A percentile compares a stretch with the other conserved stretches of the same genome.
Conservation (phyloP, 2,113 vertebrate genomes). For the Ancistrus triradiatus region DNA sequence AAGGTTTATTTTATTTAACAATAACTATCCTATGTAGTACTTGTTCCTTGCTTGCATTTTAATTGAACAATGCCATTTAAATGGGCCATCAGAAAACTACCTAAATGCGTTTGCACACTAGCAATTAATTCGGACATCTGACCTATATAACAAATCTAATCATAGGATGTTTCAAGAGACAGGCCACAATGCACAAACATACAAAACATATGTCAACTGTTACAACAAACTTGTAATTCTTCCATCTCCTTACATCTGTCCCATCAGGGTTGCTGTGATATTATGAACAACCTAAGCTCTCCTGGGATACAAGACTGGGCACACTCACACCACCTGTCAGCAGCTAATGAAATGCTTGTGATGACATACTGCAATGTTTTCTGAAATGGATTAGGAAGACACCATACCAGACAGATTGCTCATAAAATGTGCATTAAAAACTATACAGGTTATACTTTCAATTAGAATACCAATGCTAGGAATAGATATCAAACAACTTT, state of each 20-base stretch:
- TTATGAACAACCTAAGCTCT: conserved; percentile 49
- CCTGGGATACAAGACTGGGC: conserved; percentile 52
- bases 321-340: conserved; percentile 47
- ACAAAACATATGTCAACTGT: conserved; percentile 33
- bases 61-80: too few species aligned
- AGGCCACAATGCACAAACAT: conserved; percentile 30
- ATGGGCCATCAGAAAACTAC: too few species aligned
- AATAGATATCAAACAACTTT: too few species aligned
- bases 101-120: too few species aligned
- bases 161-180: conserved; percentile 4
- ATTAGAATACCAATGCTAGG: too few species aligned
- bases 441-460: too few species aligned
- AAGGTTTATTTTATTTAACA: too few species aligned
- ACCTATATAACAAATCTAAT: background rate
- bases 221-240: conserved; percentile 48
- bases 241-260: conserved; percentile 34
- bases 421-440: too few species aligned
- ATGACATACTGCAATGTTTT: conserved; percentile 39
- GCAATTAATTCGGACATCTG: conserved; percentile 11
- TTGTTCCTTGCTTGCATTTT: too few species aligned
- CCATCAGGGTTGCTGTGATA: conserved; percentile 43
- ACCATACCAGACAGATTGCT: too few species aligned
- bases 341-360: conserved; percentile 31
- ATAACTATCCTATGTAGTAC: too few species aligned
- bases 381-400: too few species aligned